These are phyloP conservation scores for Cyprinodon variegatus DNA, from an alignment of 2,113 vertebrate genomes.

Conservation along the genomic window DNA sequence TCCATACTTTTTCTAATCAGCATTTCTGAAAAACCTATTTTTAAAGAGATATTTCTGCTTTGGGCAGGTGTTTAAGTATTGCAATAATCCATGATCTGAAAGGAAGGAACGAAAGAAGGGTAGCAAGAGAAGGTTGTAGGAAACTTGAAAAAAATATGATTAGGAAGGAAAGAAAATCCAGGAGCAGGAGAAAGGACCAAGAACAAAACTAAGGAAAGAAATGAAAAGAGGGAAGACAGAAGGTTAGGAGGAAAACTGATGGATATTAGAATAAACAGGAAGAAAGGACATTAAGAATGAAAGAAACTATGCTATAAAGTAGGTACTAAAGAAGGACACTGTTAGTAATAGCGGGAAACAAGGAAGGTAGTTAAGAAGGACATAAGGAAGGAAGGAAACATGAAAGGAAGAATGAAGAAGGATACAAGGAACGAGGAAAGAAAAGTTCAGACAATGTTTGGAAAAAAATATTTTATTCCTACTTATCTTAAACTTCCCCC, in stretches of 20 bases:
- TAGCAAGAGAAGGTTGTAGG: background rate
- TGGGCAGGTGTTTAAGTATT: too few species aligned
- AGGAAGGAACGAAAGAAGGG: background rate
- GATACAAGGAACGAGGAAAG: background rate
- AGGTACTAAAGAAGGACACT: background rate
- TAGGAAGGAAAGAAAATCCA: background rate
- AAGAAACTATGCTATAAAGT: background rate
- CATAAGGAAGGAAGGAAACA: background rate
- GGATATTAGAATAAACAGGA: background rate
- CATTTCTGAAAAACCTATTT: too few species aligned
- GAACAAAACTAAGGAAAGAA: background rate
- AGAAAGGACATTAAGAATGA: background rate
- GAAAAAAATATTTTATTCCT: too few species aligned
- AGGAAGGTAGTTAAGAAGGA: background rate
- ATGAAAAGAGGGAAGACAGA: background rate
- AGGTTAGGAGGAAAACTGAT: background rate
- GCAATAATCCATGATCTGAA: background rate
- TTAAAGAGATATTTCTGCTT: too few species aligned
- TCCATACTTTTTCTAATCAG: too few species aligned
- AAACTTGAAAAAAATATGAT: background rate
- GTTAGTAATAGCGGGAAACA: background rate
- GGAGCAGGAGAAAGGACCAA: background rate
- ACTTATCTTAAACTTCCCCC: too few species aligned
- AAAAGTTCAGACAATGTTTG: too few species aligned
- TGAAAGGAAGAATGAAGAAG: background rate